These are phyloP conservation scores for Machaerirhynchus nigripectus DNA, from an alignment of 2,113 vertebrate genomes.

Conservation along the genomic window DNA sequence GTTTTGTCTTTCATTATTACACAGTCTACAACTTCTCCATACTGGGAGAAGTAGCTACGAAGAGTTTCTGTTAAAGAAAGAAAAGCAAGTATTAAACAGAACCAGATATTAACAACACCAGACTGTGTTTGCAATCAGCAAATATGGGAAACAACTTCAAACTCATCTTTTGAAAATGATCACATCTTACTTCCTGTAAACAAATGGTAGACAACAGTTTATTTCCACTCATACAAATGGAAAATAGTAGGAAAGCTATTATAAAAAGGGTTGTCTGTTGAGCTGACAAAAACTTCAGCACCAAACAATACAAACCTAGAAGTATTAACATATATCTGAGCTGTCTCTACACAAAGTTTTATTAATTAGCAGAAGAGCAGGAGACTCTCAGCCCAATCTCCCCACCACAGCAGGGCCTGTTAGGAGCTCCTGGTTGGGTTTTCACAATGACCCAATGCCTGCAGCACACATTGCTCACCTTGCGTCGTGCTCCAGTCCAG, in stretches of 20 bases:
- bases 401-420: background rate
- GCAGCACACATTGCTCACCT: constrained; percentile 47
- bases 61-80: constrained; percentile 86
- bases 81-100: background rate
- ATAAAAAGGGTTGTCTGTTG: background rate
- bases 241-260: background rate
- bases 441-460: background rate
- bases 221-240: background rate
- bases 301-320: rapidly evolving
- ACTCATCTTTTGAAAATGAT: background rate
- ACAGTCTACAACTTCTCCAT: constrained; percentile 98
- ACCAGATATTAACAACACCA: background rate
- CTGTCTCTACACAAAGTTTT: background rate
- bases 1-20: constrained; percentile 99
- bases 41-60: constrained; percentile 97
- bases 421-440: background rate
- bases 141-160: background rate
- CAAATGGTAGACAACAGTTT: background rate
- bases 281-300: background rate
- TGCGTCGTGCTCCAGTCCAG: constrained; percentile 99
- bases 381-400: background rate
- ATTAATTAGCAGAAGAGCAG: background rate
- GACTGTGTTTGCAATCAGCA: background rate
- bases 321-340: rapidly evolving
- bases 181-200: background rate